A percentile compares a stretch with the other conserved stretches of the same genome.
Conservation (phyloP, 1,140 invertebrate species). For the Bombus confusus region DNA sequence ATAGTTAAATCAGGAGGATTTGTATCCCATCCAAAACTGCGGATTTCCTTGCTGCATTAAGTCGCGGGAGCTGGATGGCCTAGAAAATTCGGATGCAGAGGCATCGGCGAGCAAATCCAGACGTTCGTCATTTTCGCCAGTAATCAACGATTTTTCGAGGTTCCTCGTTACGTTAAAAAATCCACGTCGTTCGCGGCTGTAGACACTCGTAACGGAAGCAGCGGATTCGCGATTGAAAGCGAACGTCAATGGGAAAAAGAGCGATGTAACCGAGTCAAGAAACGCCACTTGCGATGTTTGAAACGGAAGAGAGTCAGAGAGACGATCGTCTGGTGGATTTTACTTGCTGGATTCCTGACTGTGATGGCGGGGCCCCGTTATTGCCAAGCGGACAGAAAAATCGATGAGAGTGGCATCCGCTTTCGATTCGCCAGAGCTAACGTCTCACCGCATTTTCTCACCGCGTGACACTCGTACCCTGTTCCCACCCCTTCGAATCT, state of each 20-base stretch:
- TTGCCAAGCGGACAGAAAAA: conserved; percentile 79
- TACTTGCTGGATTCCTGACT: conserved; percentile 74
- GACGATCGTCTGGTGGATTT: conserved; percentile 48
- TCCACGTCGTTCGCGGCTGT: not conserved
- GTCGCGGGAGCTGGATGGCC: not conserved
- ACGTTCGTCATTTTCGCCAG: not conserved
- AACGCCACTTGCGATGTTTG: not conserved
- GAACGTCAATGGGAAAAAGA: not conserved
- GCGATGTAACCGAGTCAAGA: not conserved
- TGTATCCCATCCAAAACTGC: not conserved
- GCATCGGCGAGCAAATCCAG: no score
- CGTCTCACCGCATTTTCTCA: conserved; percentile 66
- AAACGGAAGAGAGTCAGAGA: conserved; percentile 51
- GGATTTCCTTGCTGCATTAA: not conserved
- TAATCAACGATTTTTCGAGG: not conserved
- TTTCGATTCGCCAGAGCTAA: conserved; percentile 61
- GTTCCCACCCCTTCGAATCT: not conserved
- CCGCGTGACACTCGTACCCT: conserved; percentile 43
- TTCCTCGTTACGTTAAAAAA: no score
- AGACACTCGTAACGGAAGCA: not conserved
- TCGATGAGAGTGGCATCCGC: conserved; percentile 70
- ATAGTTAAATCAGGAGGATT: not conserved
- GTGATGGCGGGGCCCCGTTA: conserved; percentile 67
- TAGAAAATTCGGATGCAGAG: not conserved
- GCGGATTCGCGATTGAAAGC: not conserved